Conservation (phyloP, 2,797 vertebrate genomes). For the Fratercula arctica region DNA sequence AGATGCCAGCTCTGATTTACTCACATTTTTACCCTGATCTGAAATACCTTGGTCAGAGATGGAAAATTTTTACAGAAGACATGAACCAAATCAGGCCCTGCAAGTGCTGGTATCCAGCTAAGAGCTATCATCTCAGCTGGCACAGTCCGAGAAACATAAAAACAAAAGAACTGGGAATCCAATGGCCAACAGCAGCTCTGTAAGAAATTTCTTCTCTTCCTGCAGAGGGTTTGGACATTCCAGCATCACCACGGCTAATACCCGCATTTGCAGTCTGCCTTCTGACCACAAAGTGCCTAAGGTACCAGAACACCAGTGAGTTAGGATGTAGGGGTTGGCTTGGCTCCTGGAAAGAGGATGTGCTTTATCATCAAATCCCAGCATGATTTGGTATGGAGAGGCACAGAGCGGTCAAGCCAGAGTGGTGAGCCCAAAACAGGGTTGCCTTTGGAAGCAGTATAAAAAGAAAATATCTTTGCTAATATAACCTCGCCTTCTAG, state of each 20-base stretch:
- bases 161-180: constrained; percentile 13
- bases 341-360: constrained; percentile 62
- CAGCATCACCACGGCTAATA: background rate
- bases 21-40: constrained; percentile 76
- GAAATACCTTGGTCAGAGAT: constrained; percentile 76
- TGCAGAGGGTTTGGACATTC: constrained; percentile 23
- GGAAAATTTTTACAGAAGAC: constrained; percentile 71
- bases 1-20: constrained; percentile 76
- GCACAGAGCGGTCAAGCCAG: constrained; percentile 35
- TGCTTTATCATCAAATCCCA: constrained; percentile 69
- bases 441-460: constrained; percentile 64
- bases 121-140: constrained; percentile 19
- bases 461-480: constrained; percentile 60
- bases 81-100: constrained; percentile 62
- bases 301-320: constrained; percentile 55
- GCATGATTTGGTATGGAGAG: constrained; percentile 42
- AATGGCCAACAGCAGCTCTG: background rate
- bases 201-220: constrained; percentile 19
- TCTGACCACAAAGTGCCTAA: constrained; percentile 55
- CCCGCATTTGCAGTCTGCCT: background rate
- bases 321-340: constrained; percentile 52
- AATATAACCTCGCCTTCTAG: constrained; percentile 42
- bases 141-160: background rate
- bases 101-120: constrained; percentile 28
- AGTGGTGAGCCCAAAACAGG: constrained; percentile 31